Percentiles rank a stretch among this genome's conserved stretches.
These are phyloP conservation scores for Boloria selene DNA, from an alignment of 2,888 invertebrate species.

Conservation along the genomic window DNA sequence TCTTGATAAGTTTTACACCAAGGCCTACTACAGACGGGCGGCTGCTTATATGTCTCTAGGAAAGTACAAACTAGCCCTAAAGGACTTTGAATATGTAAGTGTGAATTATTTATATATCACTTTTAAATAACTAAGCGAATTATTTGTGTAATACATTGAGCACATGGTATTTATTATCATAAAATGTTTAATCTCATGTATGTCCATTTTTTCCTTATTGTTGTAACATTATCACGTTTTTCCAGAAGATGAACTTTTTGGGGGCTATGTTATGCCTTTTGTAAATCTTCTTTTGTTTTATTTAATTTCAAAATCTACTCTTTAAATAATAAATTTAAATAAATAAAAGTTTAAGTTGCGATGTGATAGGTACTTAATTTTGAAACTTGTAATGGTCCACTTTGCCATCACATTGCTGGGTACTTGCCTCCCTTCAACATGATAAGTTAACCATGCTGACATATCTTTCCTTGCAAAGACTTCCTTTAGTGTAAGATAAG, in stretches of 20 bases:
- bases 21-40: slow-evolving; percentile 98
- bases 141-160: not conserved
- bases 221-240: not conserved
- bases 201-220: slow-evolving; percentile 3
- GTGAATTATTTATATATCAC: slow-evolving; percentile 25
- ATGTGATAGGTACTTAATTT: too few species aligned
- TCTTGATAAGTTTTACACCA: slow-evolving; percentile 93
- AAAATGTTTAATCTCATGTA: not conserved
- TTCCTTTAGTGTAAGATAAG: too few species aligned
- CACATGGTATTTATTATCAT: slow-evolving; percentile 6
- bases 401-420: too few species aligned
- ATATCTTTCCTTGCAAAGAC: too few species aligned
- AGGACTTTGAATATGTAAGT: slow-evolving; percentile 97
- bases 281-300: too few species aligned
- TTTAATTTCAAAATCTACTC: too few species aligned
- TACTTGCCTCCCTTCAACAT: too few species aligned
- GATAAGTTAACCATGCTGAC: too few species aligned
- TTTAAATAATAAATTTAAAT: too few species aligned
- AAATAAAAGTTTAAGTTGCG: too few species aligned
- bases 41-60: slow-evolving; percentile 98
- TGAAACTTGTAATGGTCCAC: too few species aligned
- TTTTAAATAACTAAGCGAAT: not conserved
- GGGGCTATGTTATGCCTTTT: not conserved
- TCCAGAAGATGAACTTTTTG: not conserved
- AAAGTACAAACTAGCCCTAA: slow-evolving; percentile 97